Conservation (phyloP, 2,113 vertebrate genomes). For the Eira barbara region DNA sequence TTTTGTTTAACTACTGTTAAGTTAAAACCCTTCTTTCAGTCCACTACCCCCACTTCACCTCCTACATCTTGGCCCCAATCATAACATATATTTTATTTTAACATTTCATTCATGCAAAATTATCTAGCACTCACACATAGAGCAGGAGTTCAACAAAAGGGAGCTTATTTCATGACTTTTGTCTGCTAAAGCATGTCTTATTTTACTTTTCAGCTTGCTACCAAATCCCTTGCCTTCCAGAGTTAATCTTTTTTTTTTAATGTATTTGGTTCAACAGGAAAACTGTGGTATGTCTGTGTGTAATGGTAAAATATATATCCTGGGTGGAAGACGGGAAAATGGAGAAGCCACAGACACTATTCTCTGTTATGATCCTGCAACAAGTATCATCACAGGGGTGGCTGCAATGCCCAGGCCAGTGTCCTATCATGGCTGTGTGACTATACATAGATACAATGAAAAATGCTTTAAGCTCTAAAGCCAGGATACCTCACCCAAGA, state of each 20-base stretch:
- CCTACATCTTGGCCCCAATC: not conserved
- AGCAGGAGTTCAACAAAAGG: not conserved
- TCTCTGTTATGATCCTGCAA: slow-evolving; percentile 95
- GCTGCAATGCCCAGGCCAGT: slow-evolving; percentile 97
- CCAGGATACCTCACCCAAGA: slow-evolving; percentile 63
- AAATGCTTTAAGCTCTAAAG: slow-evolving; percentile 91
- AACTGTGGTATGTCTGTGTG: slow-evolving; percentile 99
- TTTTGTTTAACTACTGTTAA: not conserved
- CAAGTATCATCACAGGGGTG: slow-evolving; percentile 96
- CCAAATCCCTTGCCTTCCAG: not conserved
- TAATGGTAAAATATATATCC: slow-evolving; percentile 98
- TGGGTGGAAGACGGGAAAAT: slow-evolving; percentile 94
- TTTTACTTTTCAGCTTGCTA: slow-evolving; percentile 40
- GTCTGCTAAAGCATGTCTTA: not conserved
- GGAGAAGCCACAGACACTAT: slow-evolving; percentile 97
- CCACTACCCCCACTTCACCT: not conserved
- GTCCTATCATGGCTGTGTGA: slow-evolving; percentile 98
- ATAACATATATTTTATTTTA: not conserved
- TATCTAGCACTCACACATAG: not conserved
- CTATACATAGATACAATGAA: slow-evolving; percentile 97
- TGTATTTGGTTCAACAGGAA: slow-evolving; percentile 87
- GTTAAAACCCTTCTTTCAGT: not conserved
- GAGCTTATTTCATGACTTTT: not conserved
- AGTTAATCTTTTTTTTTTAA: slow-evolving; percentile 51
- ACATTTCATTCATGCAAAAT: not conserved